phyloP scores from a whole-genome alignment of 2,113 vertebrate genomes.

The Zonotrichia leucophrys region DNA sequence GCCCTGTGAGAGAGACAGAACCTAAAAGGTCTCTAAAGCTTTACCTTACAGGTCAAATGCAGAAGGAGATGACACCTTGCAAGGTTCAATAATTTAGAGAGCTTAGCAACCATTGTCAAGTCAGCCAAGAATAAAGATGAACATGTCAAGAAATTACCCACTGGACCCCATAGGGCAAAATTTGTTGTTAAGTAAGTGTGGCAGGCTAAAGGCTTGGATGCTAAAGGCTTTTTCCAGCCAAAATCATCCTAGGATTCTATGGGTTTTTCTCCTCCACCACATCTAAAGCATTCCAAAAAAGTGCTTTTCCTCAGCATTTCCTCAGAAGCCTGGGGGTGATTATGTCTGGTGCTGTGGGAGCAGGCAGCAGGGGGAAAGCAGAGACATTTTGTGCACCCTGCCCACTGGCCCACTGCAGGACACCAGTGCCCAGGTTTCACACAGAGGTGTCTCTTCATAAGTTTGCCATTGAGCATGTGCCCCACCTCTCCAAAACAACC shows the following conservation, averaged over 20 bases:
- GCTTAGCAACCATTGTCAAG: neutral
- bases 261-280: neutral
- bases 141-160: neutral
- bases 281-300: neutral
- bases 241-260: neutral
- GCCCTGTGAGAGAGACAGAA: neutral
- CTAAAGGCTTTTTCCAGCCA: neutral
- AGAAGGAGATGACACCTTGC: neutral
- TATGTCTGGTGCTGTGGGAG: neutral
- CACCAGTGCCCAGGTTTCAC: neutral
- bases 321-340: neutral
- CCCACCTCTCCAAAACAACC: neutral
- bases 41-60: neutral
- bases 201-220: neutral
- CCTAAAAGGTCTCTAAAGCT: neutral
- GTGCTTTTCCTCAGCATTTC: neutral
- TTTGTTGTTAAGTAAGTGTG: neutral
- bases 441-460: neutral
- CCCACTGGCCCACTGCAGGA: neutral
- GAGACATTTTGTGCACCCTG: accelerated
- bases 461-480: neutral
- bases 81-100: neutral
- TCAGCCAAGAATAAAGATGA: neutral
- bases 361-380: neutral
- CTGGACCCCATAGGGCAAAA: neutral